These are phyloP conservation scores for Acanthisitta chloris DNA, from an alignment of 2,113 vertebrate species.

Conservation along the genomic window DNA sequence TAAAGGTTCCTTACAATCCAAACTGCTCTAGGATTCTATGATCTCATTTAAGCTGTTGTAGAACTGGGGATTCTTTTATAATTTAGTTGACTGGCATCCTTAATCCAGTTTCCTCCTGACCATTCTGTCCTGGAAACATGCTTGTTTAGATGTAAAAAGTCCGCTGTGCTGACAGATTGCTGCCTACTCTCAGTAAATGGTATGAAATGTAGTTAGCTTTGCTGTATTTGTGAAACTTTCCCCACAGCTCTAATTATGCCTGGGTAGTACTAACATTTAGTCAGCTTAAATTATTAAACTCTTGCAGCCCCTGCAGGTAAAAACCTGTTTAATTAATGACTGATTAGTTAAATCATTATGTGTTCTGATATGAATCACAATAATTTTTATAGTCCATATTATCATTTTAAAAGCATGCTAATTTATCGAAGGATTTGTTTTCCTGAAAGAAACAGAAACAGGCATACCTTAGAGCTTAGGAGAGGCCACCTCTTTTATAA, in stretches of 20 bases:
- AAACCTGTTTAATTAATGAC: slow-evolving; percentile 71
- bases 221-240: slow-evolving; percentile 60
- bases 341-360: slow-evolving; percentile 67
- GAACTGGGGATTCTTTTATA: background rate
- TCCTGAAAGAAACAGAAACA: background rate
- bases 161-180: background rate
- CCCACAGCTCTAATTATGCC: slow-evolving; percentile 65
- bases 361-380: slow-evolving; percentile 63
- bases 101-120: background rate
- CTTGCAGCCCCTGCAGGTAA: slow-evolving; percentile 54
- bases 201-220: slow-evolving; percentile 50
- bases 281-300: slow-evolving; percentile 70
- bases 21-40: background rate
- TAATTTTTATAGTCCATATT: slow-evolving; percentile 65
- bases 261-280: slow-evolving; percentile 63
- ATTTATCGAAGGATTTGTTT: slow-evolving; percentile 46
- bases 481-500: background rate
- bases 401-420: slow-evolving; percentile 74
- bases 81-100: background rate
- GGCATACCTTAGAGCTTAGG: fast-evolving
- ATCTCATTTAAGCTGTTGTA: background rate
- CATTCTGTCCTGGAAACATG: background rate
- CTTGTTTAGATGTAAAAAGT: background rate
- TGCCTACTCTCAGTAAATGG: slow-evolving; percentile 24
- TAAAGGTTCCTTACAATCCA: background rate